Conservation (phyloP, 2,888 invertebrate species). For the Coremacera marginata region DNA sequence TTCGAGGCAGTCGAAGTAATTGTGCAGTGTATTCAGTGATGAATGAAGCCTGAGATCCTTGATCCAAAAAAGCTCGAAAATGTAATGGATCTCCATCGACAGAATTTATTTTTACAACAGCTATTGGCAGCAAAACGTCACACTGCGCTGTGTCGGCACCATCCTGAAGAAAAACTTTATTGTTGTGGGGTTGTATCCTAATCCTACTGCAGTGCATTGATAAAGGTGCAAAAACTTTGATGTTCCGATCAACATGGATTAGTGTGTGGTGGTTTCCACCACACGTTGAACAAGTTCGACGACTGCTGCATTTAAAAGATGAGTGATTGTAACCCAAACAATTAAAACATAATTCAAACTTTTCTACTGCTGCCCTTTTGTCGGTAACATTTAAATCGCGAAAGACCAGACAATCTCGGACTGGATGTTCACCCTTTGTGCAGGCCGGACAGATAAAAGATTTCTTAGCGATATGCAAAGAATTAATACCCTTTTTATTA, state of each 20-base stretch:
- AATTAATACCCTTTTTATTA: background rate
- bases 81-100: background rate
- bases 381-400: background rate
- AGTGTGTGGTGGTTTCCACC: background rate
- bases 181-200: too few species aligned
- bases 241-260: background rate
- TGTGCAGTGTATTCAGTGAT: background rate
- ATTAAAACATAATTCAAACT: background rate
- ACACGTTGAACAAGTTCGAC: background rate
- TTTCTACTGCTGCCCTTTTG: background rate
- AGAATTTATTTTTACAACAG: background rate
- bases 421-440: background rate
- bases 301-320: too few species aligned
- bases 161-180: too few species aligned
- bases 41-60: slow-evolving; percentile 10
- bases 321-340: background rate
- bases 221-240: background rate
- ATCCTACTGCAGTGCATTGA: too few species aligned
- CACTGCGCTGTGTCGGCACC: too few species aligned
- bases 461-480: background rate
- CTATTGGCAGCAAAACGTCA: too few species aligned
- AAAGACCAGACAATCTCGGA: background rate
- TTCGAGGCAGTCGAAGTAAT: background rate
- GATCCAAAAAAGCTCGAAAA: background rate
- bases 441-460: background rate